Base-by-base conservation (phyloP, 2,888 invertebrate genomes). In the Drosophila conformis region DNA sequence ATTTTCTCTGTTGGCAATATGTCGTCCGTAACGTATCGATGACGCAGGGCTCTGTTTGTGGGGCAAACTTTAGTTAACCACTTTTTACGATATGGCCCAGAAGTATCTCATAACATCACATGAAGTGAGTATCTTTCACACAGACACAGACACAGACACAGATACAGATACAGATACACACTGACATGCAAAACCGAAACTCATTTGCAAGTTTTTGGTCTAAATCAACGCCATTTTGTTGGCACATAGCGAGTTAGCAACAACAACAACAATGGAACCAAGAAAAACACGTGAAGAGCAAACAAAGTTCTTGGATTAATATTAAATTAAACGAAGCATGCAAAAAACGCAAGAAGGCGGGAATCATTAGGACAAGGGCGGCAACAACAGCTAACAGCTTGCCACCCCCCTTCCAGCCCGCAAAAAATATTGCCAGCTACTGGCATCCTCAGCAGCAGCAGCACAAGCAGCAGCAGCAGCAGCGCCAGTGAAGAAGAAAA, bases 281-380 rank as follows among this genome's bases (percentile, higher is more conserved):
- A 49, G 36, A 73, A 69, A 63, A 77, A 62, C 66, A 80, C 71
- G 64, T 70, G 67, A 75, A 76, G 60, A 46, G 77, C 81, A 86
- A 89, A 83, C 81, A 87, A 89, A 83, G 68, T 82, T 82, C 85
- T 83, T 80, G 79, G 91, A 91, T 83, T 84, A 90, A 90, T 90
- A 91, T 92, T 91, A 90, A 92, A 92, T 91, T 91, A 91, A 91
- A 92, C 89, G 90, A 91, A 83, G 87, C 92, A 83, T 90, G 82
- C 86, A 85, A 88, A 90, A 87, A 88, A 90, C 85, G 80, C 86
- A 86, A 69, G 82, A 77, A 79, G 89, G 80, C 90, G 84, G 87
- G 76, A 79, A 89, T 90, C 83, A 89, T 89, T 90, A 89, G 73
- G 75, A 79, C 77, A 80, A 76, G 62, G 70, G 59, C 58, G 69